Evolutionary conservation across 92 coral and sea anemone genomes (phyloP).

Genomic region (Paramuricea clavata): DNA sequence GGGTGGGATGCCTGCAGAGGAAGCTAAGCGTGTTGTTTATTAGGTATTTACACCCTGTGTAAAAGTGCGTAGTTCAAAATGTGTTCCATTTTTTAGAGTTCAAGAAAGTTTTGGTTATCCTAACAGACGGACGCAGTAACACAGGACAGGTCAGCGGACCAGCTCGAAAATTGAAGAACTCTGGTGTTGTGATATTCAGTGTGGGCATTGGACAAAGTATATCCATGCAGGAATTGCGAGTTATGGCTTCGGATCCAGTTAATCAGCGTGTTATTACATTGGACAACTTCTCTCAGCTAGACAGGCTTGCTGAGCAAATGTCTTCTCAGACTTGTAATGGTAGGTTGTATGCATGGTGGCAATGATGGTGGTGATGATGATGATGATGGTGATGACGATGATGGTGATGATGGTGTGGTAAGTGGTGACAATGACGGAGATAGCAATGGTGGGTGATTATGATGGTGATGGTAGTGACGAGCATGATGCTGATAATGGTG

Average conservation of each 20-base stretch:
- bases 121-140: slow-evolving; percentile 33
- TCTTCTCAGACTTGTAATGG: background rate
- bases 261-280: slow-evolving; percentile 6
- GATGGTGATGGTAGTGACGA: background rate
- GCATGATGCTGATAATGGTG: background rate
- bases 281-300: background rate
- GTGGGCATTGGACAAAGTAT: slow-evolving; percentile 32
- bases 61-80: too few species aligned
- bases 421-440: background rate
- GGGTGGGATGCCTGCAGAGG: too few species aligned
- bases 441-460: too few species aligned
- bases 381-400: background rate
- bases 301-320: background rate
- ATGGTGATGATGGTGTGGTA: background rate
- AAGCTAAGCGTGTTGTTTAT: too few species aligned
- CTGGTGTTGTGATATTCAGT: slow-evolving; percentile 26
- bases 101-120: slow-evolving; percentile 33
- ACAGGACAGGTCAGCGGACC: slow-evolving; percentile 38
- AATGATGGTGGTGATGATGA: background rate
- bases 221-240: background rate
- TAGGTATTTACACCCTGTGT: too few species aligned
- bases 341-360: background rate
- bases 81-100: slow-evolving; percentile 28
- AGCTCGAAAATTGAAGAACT: slow-evolving; percentile 28
- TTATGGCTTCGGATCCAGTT: slow-evolving; percentile 7